Conservation (phyloP, 2,888 invertebrate genomes). For the Galeopsomyia nigrocyanea region DNA sequence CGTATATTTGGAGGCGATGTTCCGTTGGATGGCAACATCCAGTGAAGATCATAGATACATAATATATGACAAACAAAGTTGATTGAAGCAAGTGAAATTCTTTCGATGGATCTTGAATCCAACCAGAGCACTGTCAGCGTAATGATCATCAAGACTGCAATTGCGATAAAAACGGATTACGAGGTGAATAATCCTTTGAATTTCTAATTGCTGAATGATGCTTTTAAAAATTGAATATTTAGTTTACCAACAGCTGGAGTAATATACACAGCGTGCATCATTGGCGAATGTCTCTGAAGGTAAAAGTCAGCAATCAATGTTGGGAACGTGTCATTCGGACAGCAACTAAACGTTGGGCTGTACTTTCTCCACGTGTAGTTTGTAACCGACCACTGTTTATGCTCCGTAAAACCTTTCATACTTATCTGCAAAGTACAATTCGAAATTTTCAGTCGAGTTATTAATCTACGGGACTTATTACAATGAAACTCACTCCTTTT, state of each 20-base stretch:
- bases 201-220: not conserved
- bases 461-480: not conserved
- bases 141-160: slow-evolving; percentile 71
- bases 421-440: slow-evolving; percentile 62
- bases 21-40: slow-evolving; percentile 75
- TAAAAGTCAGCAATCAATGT: slow-evolving; percentile 73
- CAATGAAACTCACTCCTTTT: slow-evolving; percentile 52
- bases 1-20: slow-evolving; percentile 73
- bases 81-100: slow-evolving; percentile 72
- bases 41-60: slow-evolving; percentile 74
- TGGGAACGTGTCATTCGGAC: slow-evolving; percentile 75
- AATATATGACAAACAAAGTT: slow-evolving; percentile 76
- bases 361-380: slow-evolving; percentile 68
- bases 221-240: not conserved
- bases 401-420: slow-evolving; percentile 70
- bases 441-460: not conserved
- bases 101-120: slow-evolving; percentile 72
- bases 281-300: slow-evolving; percentile 73
- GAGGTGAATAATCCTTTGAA: not conserved
- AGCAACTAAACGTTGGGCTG: slow-evolving; percentile 71
- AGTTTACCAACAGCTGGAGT: slow-evolving; percentile 70
- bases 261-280: slow-evolving; percentile 73
- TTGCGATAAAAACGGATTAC: not conserved
- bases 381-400: slow-evolving; percentile 75
- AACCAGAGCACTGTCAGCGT: slow-evolving; percentile 74